Base-by-base conservation (phyloP, 2,113 vertebrate species). In the Alligator mississippiensis region DNA sequence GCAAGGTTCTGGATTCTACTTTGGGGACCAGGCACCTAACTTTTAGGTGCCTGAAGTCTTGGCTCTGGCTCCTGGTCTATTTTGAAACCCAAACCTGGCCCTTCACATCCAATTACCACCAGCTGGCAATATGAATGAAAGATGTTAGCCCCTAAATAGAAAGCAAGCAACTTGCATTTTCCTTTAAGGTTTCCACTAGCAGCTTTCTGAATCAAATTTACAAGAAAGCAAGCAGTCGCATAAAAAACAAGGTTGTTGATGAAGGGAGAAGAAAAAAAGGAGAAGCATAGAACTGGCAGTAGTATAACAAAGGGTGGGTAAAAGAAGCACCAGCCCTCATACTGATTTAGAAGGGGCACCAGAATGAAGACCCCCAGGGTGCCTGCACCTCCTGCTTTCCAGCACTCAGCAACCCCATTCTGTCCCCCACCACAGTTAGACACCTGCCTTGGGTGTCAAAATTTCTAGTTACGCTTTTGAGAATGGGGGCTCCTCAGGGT, bases 191-290 rank as follows among this genome's bases (percentile, higher is more conserved):
- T 78, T 93, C 28, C n/a, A 16, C 57, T 47, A 4, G 1, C 13
- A 15, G 2, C 8, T 47, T 24, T 4, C 28, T 3, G 18, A 77
- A 77, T 90, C 77, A 75, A 25, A 18, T 0, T 0, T 17, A 66
- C 27, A 62, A 66, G 7, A 25, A 64, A 82, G 34, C 80, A 19
- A 92, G 60, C 77, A 91, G 78, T 72, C 47, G 17, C 30, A 30
- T 90, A 62, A 75, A 61, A 75, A 24, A 60, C 1, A 62, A 7
- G 27, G 4, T 74, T 3, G 72, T 87, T 77, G 54, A 0, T 2
- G 9, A 91, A 10, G 59, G 77, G 85, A 27, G 34, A 89, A 87
- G 10, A 80, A 61, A 83, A 89, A 87, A 70, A 1, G 77, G 54
- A 55, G 24, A 84, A 93, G 88, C 27, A 21, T 0, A 6, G 21